Conservation (phyloP, 2,888 invertebrate species). For the Meteorus cinctellus region DNA sequence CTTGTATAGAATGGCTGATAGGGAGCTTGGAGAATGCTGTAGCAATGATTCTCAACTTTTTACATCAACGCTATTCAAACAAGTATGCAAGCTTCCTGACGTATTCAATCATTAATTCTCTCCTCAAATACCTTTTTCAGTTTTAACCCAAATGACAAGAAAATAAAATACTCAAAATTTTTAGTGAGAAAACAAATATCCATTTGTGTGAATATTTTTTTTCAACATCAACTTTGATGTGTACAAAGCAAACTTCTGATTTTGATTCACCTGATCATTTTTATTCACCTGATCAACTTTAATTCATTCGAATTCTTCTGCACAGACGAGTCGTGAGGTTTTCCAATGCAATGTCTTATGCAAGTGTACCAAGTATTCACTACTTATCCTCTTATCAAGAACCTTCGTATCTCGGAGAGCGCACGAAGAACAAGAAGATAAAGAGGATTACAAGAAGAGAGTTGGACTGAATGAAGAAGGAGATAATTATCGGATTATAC, state of each 20-base stretch:
- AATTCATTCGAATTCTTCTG: not conserved
- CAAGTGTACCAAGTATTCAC: slow-evolving; percentile 45
- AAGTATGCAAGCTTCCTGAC: not conserved
- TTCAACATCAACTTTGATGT: too few species aligned
- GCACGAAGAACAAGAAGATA: not conserved
- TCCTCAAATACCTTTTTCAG: not conserved
- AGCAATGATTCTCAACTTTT: slow-evolving; percentile 2
- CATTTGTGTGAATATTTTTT: too few species aligned
- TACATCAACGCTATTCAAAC: not conserved
- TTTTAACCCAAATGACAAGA: too few species aligned
- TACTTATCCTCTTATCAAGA: slow-evolving; percentile 21
- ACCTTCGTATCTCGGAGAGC: not conserved
- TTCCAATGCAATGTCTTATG: slow-evolving; percentile 44
- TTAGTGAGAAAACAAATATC: too few species aligned
- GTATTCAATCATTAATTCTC: not conserved
- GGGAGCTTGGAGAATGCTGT: not conserved
- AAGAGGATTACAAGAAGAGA: slow-evolving; percentile 11
- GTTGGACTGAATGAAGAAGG: not conserved
- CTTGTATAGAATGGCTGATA: slow-evolving; percentile 12
- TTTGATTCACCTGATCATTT: not conserved
- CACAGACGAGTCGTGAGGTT: slow-evolving; percentile 34
- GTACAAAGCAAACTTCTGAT: not conserved
- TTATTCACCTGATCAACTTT: not conserved
- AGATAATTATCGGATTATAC: slow-evolving; percentile 31
- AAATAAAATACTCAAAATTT: too few species aligned